Percentiles rank a stretch among this genome's conserved stretches.
Conservation (phyloP, 1,140 invertebrate species). For the Epicauta chinensis region DNA sequence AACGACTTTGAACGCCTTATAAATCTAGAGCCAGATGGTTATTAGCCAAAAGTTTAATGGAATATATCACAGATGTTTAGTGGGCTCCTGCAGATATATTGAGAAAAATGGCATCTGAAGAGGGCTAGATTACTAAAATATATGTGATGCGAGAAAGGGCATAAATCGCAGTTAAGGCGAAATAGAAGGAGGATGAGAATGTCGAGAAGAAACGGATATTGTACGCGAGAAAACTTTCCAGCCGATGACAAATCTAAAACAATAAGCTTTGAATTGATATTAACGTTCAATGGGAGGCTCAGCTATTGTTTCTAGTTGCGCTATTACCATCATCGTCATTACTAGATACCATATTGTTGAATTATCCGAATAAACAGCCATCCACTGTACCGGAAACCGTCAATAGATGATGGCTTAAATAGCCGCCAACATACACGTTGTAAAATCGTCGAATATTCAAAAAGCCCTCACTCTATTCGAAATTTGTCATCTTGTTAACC, state of each 20-base stretch:
- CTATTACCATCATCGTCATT: too few species aligned
- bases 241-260: conserved; percentile 36
- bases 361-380: too few species aligned
- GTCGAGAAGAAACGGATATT: conserved; percentile 22
- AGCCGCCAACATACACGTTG: too few species aligned
- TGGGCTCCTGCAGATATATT: conserved; percentile 33
- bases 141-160: conserved; percentile 32
- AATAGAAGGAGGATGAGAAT: background rate
- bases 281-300: conserved; percentile 17
- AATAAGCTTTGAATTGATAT: conserved; percentile 35
- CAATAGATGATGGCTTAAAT: too few species aligned
- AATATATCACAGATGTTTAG: conserved; percentile 39
- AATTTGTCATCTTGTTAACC: too few species aligned
- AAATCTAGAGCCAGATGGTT: conserved; percentile 33
- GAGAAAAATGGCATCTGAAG: conserved; percentile 40
- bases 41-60: conserved; percentile 38
- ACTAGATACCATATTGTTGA: too few species aligned
- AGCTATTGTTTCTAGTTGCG: conserved; percentile 10
- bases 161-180: conserved; percentile 39
- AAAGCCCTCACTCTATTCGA: too few species aligned
- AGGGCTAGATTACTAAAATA: conserved; percentile 38
- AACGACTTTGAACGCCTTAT: conserved; percentile 13
- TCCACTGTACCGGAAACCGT: too few species aligned
- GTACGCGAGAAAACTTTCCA: conserved; percentile 22
- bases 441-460: too few species aligned